Conservation (phyloP, 2,113 vertebrate species). For the Spheniscus mendiculus region DNA sequence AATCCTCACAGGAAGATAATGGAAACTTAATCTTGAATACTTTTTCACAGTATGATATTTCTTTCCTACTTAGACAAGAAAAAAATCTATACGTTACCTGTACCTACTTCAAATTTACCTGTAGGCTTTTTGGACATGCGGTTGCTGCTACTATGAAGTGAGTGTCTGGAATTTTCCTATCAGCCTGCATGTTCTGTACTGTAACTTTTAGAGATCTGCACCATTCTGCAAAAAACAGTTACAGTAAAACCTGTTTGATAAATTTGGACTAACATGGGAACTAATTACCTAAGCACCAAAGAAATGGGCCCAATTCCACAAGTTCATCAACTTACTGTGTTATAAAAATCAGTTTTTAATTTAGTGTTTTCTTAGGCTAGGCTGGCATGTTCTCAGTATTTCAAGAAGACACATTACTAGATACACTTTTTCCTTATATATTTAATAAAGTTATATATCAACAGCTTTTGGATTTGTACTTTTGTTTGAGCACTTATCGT, state of each 20-base stretch:
- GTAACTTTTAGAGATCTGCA: not conserved
- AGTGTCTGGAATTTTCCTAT: not conserved
- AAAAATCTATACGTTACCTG: not conserved
- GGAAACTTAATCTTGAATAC: not conserved
- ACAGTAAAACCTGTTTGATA: not conserved
- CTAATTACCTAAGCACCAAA: not conserved
- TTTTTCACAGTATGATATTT: not conserved
- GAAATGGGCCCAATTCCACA: not conserved
- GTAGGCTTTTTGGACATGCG: not conserved
- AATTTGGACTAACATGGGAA: not conserved
- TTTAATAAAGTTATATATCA: conserved; percentile 60
- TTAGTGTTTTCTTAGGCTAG: not conserved
- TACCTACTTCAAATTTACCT: not conserved
- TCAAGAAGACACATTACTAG: conserved; percentile 48
- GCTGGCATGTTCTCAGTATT: not conserved
- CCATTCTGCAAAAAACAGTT: not conserved
- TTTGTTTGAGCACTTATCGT: conserved; percentile 33
- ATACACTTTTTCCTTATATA: conserved; percentile 17
- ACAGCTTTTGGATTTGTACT: conserved; percentile 39
- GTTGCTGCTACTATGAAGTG: not conserved
- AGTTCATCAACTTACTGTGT: not conserved
- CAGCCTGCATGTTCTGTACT: not conserved
- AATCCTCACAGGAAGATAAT: not conserved
- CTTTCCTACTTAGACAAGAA: not conserved
- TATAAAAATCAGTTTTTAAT: not conserved